Evolutionary conservation across 2,797 vertebrate species (phyloP).

Genomic region (Microctenopoma stevenorrisi): DNA sequence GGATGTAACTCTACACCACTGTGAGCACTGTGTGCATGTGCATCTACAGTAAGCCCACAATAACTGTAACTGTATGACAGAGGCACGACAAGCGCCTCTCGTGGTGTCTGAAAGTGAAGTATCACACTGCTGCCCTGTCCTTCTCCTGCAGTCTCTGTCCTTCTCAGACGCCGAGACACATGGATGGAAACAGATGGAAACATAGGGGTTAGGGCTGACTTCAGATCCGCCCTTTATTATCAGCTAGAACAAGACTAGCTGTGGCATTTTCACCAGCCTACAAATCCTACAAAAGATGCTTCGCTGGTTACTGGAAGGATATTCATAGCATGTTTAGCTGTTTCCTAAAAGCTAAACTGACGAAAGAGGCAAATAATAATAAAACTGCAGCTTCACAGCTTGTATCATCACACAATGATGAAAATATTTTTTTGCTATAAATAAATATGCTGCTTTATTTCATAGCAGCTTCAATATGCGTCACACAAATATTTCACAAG

Average conservation of each 20-base stretch:
- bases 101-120: constrained; percentile 56
- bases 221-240: neutral
- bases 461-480: neutral
- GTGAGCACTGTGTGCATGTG: constrained; percentile 35
- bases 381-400: neutral
- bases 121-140: constrained; percentile 47
- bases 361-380: neutral
- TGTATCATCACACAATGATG: neutral
- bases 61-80: constrained; percentile 58
- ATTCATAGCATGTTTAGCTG: neutral
- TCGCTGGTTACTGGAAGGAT: neutral
- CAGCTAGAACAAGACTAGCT: neutral
- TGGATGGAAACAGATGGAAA: constrained; percentile 22
- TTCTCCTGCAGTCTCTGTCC: constrained; percentile 30
- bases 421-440: neutral
- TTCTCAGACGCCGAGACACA: constrained; percentile 7
- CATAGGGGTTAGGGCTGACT: neutral
- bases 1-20: constrained; percentile 75
- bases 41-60: constrained; percentile 41
- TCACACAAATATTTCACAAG: neutral
- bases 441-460: neutral
- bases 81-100: constrained; percentile 52
- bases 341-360: neutral
- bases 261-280: neutral
- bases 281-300: neutral